Conservation (phyloP, 1,140 invertebrate species). For the Aphaenogaster ashmeadi region DNA sequence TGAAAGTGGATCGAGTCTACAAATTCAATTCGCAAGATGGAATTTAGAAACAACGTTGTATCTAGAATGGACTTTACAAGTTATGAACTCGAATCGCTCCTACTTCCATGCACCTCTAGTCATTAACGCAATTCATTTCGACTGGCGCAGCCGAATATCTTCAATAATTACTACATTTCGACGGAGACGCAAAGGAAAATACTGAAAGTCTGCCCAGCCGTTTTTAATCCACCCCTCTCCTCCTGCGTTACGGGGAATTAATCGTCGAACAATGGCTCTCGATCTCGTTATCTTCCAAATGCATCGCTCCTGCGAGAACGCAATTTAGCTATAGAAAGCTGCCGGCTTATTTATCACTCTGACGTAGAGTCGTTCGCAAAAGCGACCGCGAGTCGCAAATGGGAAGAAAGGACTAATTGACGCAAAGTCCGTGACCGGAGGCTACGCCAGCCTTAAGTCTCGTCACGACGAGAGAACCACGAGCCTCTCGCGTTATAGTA, state of each 20-base stretch:
- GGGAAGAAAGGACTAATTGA: slow-evolving; percentile 9
- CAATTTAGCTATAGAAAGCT: slow-evolving; percentile 38
- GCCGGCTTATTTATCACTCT: slow-evolving; percentile 33
- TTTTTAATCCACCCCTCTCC: background rate
- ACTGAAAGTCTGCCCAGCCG: slow-evolving; percentile 14
- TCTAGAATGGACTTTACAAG: background rate
- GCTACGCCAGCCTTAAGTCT: background rate
- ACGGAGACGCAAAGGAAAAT: background rate
- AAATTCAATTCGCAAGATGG: background rate
- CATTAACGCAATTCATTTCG: background rate
- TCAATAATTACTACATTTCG: background rate
- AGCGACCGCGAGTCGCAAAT: slow-evolving; percentile 6
- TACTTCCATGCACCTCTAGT: background rate
- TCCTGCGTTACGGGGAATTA: slow-evolving; percentile 18
- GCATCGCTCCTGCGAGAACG: background rate
- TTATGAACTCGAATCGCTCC: background rate
- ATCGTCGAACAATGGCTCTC: slow-evolving; percentile 27
- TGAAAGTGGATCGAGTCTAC: background rate
- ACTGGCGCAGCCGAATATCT: background rate
- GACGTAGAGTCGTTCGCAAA: slow-evolving; percentile 28
- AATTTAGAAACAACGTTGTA: background rate
- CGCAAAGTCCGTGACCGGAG: background rate
- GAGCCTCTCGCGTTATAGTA: background rate
- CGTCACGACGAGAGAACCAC: background rate
- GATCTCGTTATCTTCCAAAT: slow-evolving; percentile 42